Conservation (phyloP, 2,797 vertebrate species). For the Lagorchestes hirsutus region DNA sequence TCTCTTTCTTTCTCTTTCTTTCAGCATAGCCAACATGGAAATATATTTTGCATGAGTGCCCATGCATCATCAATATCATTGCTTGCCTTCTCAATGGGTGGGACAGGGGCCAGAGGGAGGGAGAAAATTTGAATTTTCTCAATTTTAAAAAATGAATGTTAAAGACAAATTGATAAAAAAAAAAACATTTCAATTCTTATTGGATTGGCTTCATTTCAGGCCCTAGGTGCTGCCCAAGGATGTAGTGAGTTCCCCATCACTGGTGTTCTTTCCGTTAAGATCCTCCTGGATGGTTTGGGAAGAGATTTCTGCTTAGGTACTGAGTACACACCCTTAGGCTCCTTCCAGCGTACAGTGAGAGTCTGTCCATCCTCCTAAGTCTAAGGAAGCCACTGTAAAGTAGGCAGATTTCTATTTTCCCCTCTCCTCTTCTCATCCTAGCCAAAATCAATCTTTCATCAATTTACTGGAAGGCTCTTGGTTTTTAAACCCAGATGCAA, state of each 20-base stretch:
- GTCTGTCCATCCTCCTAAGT: neutral
- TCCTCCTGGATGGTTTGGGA: neutral
- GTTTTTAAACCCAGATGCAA: neutral
- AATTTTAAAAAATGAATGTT: neutral
- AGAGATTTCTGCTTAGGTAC: neutral
- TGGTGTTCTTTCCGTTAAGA: neutral
- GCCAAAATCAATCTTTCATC: neutral
- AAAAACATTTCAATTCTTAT: neutral
- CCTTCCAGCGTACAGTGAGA: neutral
- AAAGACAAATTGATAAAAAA: neutral
- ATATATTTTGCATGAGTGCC: neutral
- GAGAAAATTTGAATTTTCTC: neutral
- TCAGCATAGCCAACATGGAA: neutral
- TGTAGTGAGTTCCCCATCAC: neutral
- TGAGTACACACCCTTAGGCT: neutral
- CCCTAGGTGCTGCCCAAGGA: neutral
- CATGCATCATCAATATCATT: neutral
- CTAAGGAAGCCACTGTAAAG: neutral
- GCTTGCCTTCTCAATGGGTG: neutral
- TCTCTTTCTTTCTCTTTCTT: no score
- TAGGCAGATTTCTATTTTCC: neutral
- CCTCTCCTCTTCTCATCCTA: neutral
- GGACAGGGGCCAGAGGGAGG: neutral
- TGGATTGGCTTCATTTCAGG: neutral
- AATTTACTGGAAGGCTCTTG: neutral